Conservation (phyloP, 2,888 invertebrate genomes). For the Melipona beecheii region DNA sequence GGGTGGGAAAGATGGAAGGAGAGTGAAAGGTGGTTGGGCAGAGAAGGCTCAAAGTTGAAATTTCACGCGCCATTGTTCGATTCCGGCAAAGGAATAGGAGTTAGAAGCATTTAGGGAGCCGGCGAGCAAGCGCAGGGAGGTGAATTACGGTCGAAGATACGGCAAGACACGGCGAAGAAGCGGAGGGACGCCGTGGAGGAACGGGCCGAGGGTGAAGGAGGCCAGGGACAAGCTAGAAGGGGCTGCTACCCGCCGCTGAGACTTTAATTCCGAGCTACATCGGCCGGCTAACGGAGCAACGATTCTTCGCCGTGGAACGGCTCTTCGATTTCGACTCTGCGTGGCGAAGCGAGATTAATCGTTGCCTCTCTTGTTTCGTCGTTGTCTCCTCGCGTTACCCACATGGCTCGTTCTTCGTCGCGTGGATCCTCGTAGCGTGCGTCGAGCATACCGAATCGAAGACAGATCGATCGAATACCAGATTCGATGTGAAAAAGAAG, state of each 20-base stretch:
- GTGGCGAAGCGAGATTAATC: constrained; percentile 71
- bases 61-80: constrained; percentile 83
- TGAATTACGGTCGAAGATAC: constrained; percentile 77
- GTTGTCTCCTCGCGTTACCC: neutral
- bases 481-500: no score
- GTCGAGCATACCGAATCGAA: neutral
- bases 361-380: constrained; percentile 46
- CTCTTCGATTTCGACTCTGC: constrained; percentile 70
- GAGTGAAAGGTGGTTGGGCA: constrained; percentile 40
- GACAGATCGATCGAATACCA: neutral
- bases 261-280: constrained; percentile 79
- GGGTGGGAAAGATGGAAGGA: constrained; percentile 39
- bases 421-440: neutral
- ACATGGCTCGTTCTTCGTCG: no score
- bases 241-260: constrained; percentile 62
- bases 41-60: constrained; percentile 81
- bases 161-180: constrained; percentile 61
- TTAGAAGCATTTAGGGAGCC: constrained; percentile 81
- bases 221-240: constrained; percentile 39
- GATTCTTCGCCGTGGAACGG: constrained; percentile 71
- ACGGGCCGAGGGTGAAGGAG: constrained; percentile 46
- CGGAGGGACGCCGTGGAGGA: constrained; percentile 45
- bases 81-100: constrained; percentile 80
- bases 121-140: constrained; percentile 74
- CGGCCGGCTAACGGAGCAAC: constrained; percentile 66